A percentile compares a stretch with the other conserved stretches of the same genome.
Evolutionary conservation across 2,888 invertebrate species (phyloP).

Genomic region (Drosophila kokeensis): DNA sequence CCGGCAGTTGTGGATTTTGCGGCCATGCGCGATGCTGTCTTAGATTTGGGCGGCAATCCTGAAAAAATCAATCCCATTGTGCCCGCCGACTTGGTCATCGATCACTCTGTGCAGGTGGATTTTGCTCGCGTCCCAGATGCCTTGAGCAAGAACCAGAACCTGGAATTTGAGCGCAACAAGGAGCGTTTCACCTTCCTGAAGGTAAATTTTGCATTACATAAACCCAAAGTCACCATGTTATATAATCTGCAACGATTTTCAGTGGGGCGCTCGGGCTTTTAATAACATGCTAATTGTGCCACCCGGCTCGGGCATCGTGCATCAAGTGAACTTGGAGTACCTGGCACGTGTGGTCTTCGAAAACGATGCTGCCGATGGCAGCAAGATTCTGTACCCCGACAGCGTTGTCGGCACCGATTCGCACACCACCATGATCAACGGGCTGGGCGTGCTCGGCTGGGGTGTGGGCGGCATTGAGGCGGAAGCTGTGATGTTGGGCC

Average conservation of each 20-base stretch:
- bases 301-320: constrained; percentile 98
- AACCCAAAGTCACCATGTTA: no score
- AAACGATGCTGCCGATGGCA: constrained; percentile 83
- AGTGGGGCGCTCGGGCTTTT: constrained; percentile 99
- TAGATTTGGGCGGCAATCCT: constrained; percentile 93
- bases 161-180: constrained; percentile 97
- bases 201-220: constrained; percentile 85
- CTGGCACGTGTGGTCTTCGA: constrained; percentile 95
- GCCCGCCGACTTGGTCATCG: constrained; percentile 98
- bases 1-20: constrained; percentile 99
- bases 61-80: constrained; percentile 98
- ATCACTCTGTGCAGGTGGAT: constrained; percentile 99
- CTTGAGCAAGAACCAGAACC: constrained; percentile 94
- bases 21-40: constrained; percentile 98
- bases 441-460: constrained; percentile 98
- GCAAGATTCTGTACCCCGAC: constrained; percentile 91
- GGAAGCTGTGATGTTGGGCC: constrained; percentile 99
- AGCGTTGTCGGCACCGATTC: constrained; percentile 99
- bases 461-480: constrained; percentile 99
- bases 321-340: constrained; percentile 99
- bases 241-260: constrained; percentile 4
- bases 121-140: constrained; percentile 95
- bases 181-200: constrained; percentile 98
- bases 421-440: constrained; percentile 99
- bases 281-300: constrained; percentile 98